These are phyloP conservation scores for Picus viridis DNA, from an alignment of 2,797 vertebrate species.

Conservation along the genomic window DNA sequence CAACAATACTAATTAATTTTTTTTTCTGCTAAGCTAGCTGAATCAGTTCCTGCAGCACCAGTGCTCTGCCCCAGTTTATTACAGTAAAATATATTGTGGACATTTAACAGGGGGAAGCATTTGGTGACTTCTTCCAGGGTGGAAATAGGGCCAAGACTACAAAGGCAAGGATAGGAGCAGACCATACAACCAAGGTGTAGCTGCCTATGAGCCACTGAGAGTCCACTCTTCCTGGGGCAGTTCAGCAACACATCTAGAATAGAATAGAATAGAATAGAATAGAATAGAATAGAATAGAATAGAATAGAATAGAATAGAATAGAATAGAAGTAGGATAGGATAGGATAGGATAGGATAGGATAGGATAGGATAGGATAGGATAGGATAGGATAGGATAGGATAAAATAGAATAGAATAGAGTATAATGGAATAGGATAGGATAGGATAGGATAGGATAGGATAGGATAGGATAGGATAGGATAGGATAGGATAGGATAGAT, in stretches of 20 bases:
- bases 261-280: too few relatives aligned
- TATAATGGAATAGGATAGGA: too few relatives aligned
- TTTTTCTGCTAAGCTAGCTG: conserved; percentile 6
- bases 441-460: too few relatives aligned
- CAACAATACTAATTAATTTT: background rate
- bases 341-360: too few relatives aligned
- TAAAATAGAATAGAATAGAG: too few relatives aligned
- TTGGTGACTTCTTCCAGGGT: conserved; percentile 23
- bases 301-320: too few relatives aligned
- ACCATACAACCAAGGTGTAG: background rate
- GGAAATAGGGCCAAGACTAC: conserved; percentile 15
- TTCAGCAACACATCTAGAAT: background rate
- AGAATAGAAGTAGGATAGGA: too few relatives aligned
- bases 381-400: too few relatives aligned
- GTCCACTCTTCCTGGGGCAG: background rate
- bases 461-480: too few relatives aligned
- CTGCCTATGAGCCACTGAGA: background rate
- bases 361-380: too few relatives aligned
- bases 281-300: too few relatives aligned
- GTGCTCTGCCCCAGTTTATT: conserved; percentile 28
- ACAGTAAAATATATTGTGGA: conserved; percentile 42
- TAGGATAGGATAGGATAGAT: too few relatives aligned
- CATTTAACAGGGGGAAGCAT: conserved; percentile 18
- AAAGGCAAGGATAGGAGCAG: conserved; percentile 51
- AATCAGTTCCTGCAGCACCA: conserved; percentile 2